Conservation (phyloP, 2,888 invertebrate genomes). For the Coelopa pilipes region DNA sequence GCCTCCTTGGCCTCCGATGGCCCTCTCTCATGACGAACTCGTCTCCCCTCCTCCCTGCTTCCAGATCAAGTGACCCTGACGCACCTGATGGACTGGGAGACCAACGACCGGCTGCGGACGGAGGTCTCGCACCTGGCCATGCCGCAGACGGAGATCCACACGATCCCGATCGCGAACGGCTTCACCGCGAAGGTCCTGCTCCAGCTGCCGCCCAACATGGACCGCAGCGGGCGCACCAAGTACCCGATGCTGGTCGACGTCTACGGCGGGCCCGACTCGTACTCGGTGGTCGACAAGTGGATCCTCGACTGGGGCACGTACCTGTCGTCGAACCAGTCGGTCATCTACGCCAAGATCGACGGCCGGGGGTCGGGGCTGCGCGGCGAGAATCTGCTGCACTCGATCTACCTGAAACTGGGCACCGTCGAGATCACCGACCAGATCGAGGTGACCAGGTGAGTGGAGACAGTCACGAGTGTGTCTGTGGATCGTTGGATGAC, state of each 20-base stretch:
- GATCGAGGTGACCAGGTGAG: slow-evolving; percentile 78
- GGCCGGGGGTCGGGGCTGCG: slow-evolving; percentile 88
- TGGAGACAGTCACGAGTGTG: neutral
- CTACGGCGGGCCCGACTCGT: slow-evolving; percentile 93
- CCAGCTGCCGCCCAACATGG: slow-evolving; percentile 78
- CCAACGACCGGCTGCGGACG: slow-evolving; percentile 71
- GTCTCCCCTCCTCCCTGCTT: neutral
- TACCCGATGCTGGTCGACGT: slow-evolving; percentile 87
- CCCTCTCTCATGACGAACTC: neutral
- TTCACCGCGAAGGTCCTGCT: slow-evolving; percentile 78
- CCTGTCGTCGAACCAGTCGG: slow-evolving; percentile 82
- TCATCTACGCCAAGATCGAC: slow-evolving; percentile 91
- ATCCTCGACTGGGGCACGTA: slow-evolving; percentile 89
- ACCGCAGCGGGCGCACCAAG: slow-evolving; percentile 73
- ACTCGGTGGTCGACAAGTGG: slow-evolving; percentile 80
- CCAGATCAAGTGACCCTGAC: slow-evolving; percentile 57
- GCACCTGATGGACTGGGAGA: slow-evolving; percentile 73
- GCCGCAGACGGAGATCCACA: slow-evolving; percentile 72
- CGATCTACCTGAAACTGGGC: slow-evolving; percentile 85
- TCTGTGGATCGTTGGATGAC: neutral
- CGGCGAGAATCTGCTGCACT: slow-evolving; percentile 84
- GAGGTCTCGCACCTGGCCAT: slow-evolving; percentile 68
- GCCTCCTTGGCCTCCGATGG: neutral
- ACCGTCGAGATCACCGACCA: slow-evolving; percentile 93
- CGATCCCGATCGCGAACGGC: slow-evolving; percentile 74